Evolutionary conservation across 2,888 invertebrate genomes (phyloP).

Genomic region (Drosophila buzzatii): DNA sequence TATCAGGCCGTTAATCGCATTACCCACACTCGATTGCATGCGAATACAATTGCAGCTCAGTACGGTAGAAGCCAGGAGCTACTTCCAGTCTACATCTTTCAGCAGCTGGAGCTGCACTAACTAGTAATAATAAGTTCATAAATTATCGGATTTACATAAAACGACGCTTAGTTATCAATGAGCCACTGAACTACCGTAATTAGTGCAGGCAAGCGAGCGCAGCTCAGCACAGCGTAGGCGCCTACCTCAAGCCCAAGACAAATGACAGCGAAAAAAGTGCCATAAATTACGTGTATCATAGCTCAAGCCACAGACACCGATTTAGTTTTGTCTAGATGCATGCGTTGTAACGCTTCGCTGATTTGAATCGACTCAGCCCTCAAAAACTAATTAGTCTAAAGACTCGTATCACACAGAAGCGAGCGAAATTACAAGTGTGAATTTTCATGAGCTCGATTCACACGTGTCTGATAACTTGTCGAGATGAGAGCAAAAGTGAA

Average conservation of each 20-base stretch:
- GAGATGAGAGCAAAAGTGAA: background rate
- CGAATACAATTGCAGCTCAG: conserved; percentile 33
- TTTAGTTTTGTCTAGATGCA: conserved; percentile 30
- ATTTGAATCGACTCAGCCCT: conserved; percentile 10
- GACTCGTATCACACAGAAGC: conserved; percentile 12
- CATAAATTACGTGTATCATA: conserved; percentile 53
- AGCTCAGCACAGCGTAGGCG: conserved; percentile 1
- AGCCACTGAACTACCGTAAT: conserved; percentile 62
- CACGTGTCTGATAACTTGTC: background rate
- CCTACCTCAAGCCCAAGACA: conserved; percentile 17
- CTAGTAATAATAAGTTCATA: conserved; percentile 76
- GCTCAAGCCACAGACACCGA: conserved; percentile 15
- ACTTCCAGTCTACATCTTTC: conserved; percentile 15
- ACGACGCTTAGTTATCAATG: conserved; percentile 72
- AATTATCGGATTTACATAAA: conserved; percentile 76
- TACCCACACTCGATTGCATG: conserved; percentile 70
- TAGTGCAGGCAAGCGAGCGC: conserved; percentile 32
- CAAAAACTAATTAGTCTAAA: conserved; percentile 44
- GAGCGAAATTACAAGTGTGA: conserved; percentile 37
- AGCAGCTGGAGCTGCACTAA: conserved; percentile 38
- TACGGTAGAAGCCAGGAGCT: conserved; percentile 2
- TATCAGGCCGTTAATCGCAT: conserved; percentile 73
- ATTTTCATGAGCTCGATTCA: conserved; percentile 3
- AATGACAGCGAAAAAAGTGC: conserved; percentile 40
- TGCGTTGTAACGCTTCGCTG: conserved; percentile 43